Conservation (phyloP, 2,113 vertebrate genomes). For the Rhineura floridana region DNA sequence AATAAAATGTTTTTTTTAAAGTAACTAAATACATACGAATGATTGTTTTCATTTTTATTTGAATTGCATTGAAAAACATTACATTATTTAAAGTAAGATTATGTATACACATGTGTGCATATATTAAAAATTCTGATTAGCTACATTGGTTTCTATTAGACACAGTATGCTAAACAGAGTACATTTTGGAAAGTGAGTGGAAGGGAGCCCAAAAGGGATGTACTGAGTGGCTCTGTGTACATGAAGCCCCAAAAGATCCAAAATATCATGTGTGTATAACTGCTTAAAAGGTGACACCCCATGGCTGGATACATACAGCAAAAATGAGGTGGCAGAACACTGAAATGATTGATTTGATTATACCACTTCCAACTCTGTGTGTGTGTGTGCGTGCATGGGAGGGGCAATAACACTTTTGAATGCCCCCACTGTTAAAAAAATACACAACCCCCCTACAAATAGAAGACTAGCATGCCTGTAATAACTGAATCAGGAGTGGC, state of each 20-base stretch:
- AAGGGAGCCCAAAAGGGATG: too few species aligned
- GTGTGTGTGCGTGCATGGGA: too few species aligned
- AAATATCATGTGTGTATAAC: neutral
- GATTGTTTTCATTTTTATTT: conserved; percentile 48
- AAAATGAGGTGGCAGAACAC: neutral
- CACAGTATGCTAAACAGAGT: neutral
- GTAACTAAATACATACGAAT: conserved; percentile 54
- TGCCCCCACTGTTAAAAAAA: too few species aligned
- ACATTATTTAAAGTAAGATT: conserved; percentile 36
- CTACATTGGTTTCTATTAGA: neutral
- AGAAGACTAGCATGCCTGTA: too few species aligned
- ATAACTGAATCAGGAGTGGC: too few species aligned
- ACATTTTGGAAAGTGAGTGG: neutral
- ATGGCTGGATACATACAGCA: neutral
- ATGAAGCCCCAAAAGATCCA: neutral
- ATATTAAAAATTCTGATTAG: neutral
- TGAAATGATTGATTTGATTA: neutral
- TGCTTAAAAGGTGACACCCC: neutral
- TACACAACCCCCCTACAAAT: too few species aligned
- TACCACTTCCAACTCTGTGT: too few species aligned
- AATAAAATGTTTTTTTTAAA: conserved; percentile 50
- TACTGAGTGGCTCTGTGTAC: neutral
- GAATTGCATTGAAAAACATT: conserved; percentile 46
- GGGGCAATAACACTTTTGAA: neutral
- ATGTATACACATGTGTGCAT: neutral